phyloP scores from a whole-genome alignment of 2,797 vertebrate genomes.

The Platyrinchus mystaceus region DNA sequence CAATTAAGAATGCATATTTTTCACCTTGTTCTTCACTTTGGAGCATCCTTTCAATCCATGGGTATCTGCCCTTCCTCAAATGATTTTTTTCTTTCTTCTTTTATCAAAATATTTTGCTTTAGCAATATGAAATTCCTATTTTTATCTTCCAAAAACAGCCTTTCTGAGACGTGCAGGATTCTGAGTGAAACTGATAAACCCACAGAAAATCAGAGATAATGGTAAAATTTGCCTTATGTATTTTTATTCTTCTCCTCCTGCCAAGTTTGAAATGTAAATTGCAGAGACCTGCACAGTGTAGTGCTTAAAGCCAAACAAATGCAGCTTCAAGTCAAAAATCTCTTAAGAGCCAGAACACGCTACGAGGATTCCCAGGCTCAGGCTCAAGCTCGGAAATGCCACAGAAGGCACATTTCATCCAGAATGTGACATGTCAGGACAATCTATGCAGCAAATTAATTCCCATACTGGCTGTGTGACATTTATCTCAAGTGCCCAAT shows the following conservation, averaged over 20 bases:
- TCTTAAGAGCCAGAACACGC: slow-evolving; percentile 3
- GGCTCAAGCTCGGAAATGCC: slow-evolving; percentile 37
- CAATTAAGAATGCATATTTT: neutral
- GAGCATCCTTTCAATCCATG: neutral
- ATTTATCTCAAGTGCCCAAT: neutral
- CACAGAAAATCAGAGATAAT: neutral
- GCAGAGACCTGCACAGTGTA: neutral
- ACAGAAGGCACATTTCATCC: neutral
- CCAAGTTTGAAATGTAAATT: slow-evolving; percentile 45
- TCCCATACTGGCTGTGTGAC: neutral
- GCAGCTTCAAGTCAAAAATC: slow-evolving; percentile 12
- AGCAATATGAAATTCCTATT: neutral
- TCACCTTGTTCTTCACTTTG: rapidly evolving
- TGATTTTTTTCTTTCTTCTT: neutral
- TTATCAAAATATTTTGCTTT: neutral
- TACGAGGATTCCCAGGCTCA: neutral
- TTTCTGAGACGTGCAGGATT: neutral
- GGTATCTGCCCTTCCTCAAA: neutral
- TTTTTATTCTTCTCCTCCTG: neutral
- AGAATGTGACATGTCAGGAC: slow-evolving; percentile 40
- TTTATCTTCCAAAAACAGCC: neutral
- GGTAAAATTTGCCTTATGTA: neutral
- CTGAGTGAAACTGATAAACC: neutral
- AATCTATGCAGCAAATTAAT: slow-evolving; percentile 18
- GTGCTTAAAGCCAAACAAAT: slow-evolving; percentile 39